Evolutionary conservation across 2,113 vertebrate genomes (phyloP), one percentile per base, ranked within the genome.

Genomic region (Triplophysa tibetana): DNA sequence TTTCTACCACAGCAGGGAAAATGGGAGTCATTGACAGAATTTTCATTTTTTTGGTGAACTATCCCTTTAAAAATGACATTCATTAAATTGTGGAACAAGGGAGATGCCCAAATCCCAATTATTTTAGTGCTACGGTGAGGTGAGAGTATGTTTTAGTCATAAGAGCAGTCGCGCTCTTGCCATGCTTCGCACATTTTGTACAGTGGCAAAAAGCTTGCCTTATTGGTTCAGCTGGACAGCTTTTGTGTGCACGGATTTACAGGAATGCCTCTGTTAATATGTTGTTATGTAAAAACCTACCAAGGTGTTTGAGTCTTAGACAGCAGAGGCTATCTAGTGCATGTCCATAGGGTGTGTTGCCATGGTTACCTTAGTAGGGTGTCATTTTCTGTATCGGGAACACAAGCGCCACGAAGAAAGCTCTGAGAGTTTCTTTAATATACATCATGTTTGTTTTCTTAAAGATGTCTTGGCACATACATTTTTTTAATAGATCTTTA

Each of bases 341-440:
- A 85, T 78, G 64, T 67, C 78, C 78, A 83, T 66, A 75, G 81
- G 84, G 75, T 54, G 56, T 29, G 81, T 86, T 83, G 79, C 83
- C 81, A 81, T 85, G 81, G 81, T 74, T 72, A 85, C 83, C 63
- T 24, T 29, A 56, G 81, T 63, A 48, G 48, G 45, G 56, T 79
- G 69, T 72, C 64, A 78, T 79, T 73, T 65, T 73, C 64, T 83
- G 26, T 79, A 60, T 67, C 56, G 21, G 79, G 79, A 74, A 67
- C 70, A 81, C 70, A 45, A 33, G 50, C 11, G 7, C 43, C 43
- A 33, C 11, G 75, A 45, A 50, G 48, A 80, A 73, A 70, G 19
- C 50, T 19, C 3, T 58, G 65, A 43, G 24, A 29, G 48, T 60
- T 19, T 58, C 50, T 58, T 5, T 24, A 62, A 72, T 67, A 17